Conservation (phyloP, 2,888 invertebrate species). For the Dynastes hyllus region DNA sequence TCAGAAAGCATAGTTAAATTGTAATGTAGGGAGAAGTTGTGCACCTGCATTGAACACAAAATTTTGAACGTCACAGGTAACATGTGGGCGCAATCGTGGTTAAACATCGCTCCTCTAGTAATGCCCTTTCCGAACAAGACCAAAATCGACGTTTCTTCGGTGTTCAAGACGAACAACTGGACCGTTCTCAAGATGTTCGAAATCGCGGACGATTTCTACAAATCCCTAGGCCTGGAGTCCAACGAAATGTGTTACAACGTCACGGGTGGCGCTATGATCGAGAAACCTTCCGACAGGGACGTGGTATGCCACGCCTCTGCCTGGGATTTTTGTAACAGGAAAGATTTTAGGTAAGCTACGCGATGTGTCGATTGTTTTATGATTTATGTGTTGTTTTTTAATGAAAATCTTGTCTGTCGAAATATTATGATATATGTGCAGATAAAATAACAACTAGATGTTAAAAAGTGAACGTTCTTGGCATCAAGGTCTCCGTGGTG, state of each 20-base stretch:
- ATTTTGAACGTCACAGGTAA: constrained; percentile 71
- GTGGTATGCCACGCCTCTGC: constrained; percentile 81
- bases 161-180: constrained; percentile 70
- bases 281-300: constrained; percentile 74
- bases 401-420: constrained; percentile 7
- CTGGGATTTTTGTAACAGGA: constrained; percentile 80
- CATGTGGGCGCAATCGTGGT: constrained; percentile 80
- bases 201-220: constrained; percentile 76
- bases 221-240: constrained; percentile 76
- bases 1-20: too few relatives aligned
- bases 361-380: constrained; percentile 39
- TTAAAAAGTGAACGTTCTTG: too few relatives aligned
- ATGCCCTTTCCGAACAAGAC: constrained; percentile 70
- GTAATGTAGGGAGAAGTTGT: too few relatives aligned
- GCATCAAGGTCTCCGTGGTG: too few relatives aligned
- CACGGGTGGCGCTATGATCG: constrained; percentile 72
- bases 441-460: too few relatives aligned
- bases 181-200: constrained; percentile 73
- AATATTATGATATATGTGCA: too few relatives aligned
- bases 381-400: too few relatives aligned
- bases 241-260: constrained; percentile 76
- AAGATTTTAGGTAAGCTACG: constrained; percentile 76
- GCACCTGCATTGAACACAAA: neutral
- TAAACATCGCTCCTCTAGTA: constrained; percentile 71
- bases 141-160: constrained; percentile 73